Percentiles rank a stretch among this genome's conserved stretches.
Evolutionary conservation across 2,888 invertebrate genomes (phyloP).

Genomic region (Leucophora obtusa): DNA sequence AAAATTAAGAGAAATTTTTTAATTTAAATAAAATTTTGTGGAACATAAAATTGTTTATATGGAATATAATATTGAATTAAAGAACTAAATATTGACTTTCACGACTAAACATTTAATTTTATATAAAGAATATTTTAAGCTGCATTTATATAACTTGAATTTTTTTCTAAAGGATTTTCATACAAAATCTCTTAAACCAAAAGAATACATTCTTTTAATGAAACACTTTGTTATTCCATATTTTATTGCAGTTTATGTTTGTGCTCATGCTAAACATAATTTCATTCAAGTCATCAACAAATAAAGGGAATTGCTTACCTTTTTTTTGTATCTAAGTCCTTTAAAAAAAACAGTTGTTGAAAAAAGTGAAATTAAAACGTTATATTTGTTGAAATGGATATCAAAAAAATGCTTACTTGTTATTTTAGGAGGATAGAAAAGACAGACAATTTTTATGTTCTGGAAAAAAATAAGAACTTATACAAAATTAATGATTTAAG

Average conservation of each 20-base stretch:
- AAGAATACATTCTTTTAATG: neutral
- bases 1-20: too few relatives aligned
- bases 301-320: slow-evolving; percentile 26
- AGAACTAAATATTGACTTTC: too few relatives aligned
- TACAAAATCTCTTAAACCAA: too few relatives aligned
- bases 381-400: slow-evolving; percentile 63
- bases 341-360: slow-evolving; percentile 48
- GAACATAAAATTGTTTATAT: too few relatives aligned
- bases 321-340: slow-evolving; percentile 32
- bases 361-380: slow-evolving; percentile 48
- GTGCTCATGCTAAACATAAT: slow-evolving; percentile 42
- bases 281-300: slow-evolving; percentile 25
- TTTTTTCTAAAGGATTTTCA: too few relatives aligned
- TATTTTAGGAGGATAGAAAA: slow-evolving; percentile 63
- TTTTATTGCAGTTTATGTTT: slow-evolving; percentile 33
- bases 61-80: too few relatives aligned
- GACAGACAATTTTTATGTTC: slow-evolving; percentile 33
- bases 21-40: too few relatives aligned
- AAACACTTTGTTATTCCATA: neutral
- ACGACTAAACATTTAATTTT: too few relatives aligned
- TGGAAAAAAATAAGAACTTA: slow-evolving; percentile 11
- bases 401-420: slow-evolving; percentile 67
- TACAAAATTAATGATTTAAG: slow-evolving; percentile 56
- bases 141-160: too few relatives aligned
- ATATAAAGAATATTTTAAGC: too few relatives aligned